A percentile compares a stretch with the other conserved stretches of the same genome.
Conservation (phyloP, 2,797 vertebrate species). For the Philypnodon macrostomus region DNA sequence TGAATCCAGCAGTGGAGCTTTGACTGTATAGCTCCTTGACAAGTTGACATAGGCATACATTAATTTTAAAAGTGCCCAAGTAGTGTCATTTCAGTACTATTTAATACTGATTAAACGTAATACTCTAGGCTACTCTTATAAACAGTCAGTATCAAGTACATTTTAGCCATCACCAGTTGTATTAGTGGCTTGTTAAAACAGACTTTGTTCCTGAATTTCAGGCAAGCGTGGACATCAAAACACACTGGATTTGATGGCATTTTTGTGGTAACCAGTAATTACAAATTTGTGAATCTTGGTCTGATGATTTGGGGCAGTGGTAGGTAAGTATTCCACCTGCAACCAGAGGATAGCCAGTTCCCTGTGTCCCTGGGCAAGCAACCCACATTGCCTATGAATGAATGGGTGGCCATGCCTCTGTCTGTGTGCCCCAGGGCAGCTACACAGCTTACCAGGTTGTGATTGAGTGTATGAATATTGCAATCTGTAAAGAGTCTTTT, state of each 20-base stretch:
- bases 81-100: not conserved
- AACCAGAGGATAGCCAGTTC: no score
- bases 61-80: no score
- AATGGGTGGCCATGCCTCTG: no score
- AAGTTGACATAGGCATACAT: no score
- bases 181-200: conserved; percentile 19
- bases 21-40: conserved; percentile 7
- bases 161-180: conserved; percentile 16
- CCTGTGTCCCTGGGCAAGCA: no score
- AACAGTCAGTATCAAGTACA: not conserved
- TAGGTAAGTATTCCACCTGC: no score
- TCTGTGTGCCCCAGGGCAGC: no score
- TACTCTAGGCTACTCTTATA: not conserved
- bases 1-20: conserved; percentile 23
- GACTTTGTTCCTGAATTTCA: conserved; percentile 55
- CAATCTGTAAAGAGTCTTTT: no score
- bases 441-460: no score
- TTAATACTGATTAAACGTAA: conserved; percentile 7
- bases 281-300: not conserved
- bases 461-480: no score
- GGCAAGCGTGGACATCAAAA: conserved; percentile 33
- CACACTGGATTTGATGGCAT: conserved; percentile 20
- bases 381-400: no score
- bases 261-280: not conserved
- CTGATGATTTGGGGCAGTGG: no score